phyloP scores from a whole-genome alignment of 2,888 invertebrate genomes.

The Tyria jacobaeae region DNA sequence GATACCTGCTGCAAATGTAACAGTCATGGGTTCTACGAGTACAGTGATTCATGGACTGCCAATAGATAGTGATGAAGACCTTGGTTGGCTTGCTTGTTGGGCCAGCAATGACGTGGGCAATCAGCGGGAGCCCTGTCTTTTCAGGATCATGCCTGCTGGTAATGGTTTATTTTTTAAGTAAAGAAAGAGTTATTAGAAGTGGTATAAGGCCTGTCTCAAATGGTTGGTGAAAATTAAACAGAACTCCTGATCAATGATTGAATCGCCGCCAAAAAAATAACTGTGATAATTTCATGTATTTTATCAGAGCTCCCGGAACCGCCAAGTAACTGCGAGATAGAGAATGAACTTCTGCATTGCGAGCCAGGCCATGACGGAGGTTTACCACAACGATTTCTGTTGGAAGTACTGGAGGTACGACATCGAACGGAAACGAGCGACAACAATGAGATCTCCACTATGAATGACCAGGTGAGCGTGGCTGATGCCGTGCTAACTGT shows the following conservation, averaged over 20 bases:
- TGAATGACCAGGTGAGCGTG: conserved; percentile 88
- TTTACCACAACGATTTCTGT: conserved; percentile 92
- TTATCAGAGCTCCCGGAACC: conserved; percentile 91
- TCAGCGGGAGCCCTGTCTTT: conserved; percentile 93
- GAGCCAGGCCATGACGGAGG: conserved; percentile 93
- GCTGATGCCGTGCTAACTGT: conserved; percentile 43
- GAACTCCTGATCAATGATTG: too few relatives aligned
- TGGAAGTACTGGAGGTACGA: conserved; percentile 91
- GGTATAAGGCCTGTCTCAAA: too few relatives aligned
- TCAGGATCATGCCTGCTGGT: conserved; percentile 94
- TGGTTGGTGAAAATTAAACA: too few relatives aligned
- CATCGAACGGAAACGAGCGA: conserved; percentile 76
- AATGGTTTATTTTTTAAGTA: too few relatives aligned
- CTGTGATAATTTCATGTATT: conserved; percentile 12
- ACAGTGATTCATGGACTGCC: conserved; percentile 87
- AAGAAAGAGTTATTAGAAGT: too few relatives aligned
- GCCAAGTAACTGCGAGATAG: conserved; percentile 91
- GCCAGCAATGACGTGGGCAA: conserved; percentile 94
- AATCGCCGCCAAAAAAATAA: too few relatives aligned
- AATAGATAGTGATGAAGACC: conserved; percentile 86
- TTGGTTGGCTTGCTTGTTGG: conserved; percentile 95
- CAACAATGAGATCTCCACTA: conserved; percentile 88
- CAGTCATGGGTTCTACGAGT: conserved; percentile 84
- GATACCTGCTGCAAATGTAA: conserved; percentile 86
- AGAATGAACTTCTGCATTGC: conserved; percentile 90